Percentiles rank a stretch among this genome's conserved stretches.
Conservation (phyloP, 2,888 invertebrate genomes). For the Rotaria macrura region DNA sequence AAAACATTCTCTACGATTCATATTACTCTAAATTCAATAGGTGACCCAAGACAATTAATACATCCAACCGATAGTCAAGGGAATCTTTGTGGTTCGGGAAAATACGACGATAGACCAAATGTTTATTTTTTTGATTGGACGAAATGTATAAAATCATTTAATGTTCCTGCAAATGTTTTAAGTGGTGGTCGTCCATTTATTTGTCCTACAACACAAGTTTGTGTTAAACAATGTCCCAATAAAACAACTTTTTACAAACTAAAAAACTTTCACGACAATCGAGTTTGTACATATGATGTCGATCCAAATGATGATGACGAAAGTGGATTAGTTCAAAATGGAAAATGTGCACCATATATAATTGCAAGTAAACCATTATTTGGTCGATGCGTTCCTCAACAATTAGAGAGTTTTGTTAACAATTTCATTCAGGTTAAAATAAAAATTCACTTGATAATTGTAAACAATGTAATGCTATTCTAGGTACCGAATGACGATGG, state of each 20-base stretch:
- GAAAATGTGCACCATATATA: conserved; percentile 29
- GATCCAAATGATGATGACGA: neutral
- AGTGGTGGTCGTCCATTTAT: conserved; percentile 47
- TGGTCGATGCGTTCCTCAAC: conserved; percentile 28
- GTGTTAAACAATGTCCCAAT: conserved; percentile 37
- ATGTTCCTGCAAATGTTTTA: conserved; percentile 55
- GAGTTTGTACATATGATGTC: conserved; percentile 4
- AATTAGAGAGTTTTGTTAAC: neutral
- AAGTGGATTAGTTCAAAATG: neutral
- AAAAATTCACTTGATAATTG: neutral
- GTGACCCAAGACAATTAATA: conserved; percentile 64
- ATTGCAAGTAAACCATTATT: conserved; percentile 22
- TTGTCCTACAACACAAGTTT: conserved; percentile 70
- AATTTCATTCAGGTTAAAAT: neutral
- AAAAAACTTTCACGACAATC: neutral
- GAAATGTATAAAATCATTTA: conserved; percentile 63
- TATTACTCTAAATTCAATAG: conserved; percentile 43
- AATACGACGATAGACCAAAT: conserved; percentile 41
- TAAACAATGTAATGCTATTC: neutral
- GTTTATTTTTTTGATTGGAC: conserved; percentile 65
- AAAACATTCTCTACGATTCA: neutral
- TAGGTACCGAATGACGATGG: neutral
- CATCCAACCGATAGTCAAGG: conserved; percentile 72
- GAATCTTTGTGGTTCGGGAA: conserved; percentile 59
- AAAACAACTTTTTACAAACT: conserved; percentile 31